Percentiles rank a stretch among this genome's conserved stretches.
Conservation (phyloP, 2,888 invertebrate genomes). For the Iselma pallidipennis region DNA sequence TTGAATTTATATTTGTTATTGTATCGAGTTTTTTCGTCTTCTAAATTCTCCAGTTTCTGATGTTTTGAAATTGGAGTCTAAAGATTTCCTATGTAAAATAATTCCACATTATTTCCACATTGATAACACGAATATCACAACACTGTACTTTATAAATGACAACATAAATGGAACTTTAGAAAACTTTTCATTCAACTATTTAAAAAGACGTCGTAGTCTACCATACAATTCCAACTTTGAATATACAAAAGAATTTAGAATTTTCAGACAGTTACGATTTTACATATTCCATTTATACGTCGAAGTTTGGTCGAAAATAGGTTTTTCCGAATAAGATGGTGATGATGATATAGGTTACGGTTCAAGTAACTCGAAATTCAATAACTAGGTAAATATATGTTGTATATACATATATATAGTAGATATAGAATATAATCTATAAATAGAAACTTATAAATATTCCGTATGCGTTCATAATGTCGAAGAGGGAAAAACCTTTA, state of each 20-base stretch:
- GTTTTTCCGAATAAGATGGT: conserved; percentile 15
- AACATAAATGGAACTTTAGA: background rate
- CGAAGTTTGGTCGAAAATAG: conserved; percentile 6
- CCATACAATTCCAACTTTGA: background rate
- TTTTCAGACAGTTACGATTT: too few species aligned
- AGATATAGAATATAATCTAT: background rate
- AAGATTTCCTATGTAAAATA: too few species aligned
- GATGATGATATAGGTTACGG: conserved; percentile 13
- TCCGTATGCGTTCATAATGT: conserved; percentile 13
- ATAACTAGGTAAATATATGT: conserved; percentile 16
- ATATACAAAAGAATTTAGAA: background rate
- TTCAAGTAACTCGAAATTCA: conserved; percentile 22
- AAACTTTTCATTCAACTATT: background rate
- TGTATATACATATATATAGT: conserved; percentile 13
- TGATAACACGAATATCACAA: too few species aligned
- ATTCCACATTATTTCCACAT: too few species aligned
- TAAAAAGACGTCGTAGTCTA: background rate
- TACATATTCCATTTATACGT: conserved; percentile 3
- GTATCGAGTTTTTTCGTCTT: too few species aligned
- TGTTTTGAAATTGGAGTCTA: too few species aligned
- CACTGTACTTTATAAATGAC: background rate
- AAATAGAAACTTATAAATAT: conserved; percentile 18
- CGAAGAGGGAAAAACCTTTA: background rate
- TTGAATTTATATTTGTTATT: background rate
- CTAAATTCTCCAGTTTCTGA: background rate